These are phyloP conservation scores for Oreotragus oreotragus DNA, from an alignment of 2,113 vertebrate genomes.

Conservation along the genomic window DNA sequence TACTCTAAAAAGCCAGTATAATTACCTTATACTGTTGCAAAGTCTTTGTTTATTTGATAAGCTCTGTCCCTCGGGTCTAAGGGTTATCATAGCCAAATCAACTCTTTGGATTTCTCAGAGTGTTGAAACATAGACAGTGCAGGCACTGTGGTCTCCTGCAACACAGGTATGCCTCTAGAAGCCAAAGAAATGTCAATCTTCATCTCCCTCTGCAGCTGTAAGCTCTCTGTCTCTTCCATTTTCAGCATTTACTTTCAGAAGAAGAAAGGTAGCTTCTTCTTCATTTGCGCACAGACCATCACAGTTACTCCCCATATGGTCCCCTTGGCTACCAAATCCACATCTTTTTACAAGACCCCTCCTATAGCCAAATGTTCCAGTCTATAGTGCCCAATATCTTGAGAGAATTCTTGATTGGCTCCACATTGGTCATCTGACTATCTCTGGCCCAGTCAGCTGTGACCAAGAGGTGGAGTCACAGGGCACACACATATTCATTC, in stretches of 20 bases:
- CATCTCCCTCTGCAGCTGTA: neutral
- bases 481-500: neutral
- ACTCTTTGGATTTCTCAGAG: neutral
- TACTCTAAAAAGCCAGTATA: neutral
- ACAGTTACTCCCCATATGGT: neutral
- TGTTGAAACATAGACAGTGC: neutral
- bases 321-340: neutral
- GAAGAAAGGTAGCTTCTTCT: neutral
- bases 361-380: neutral
- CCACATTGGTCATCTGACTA: neutral
- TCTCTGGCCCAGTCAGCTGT: neutral
- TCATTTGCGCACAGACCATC: neutral
- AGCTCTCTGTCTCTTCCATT: neutral
- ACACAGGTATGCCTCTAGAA: neutral
- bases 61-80: neutral
- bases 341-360: neutral
- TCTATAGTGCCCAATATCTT: neutral
- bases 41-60: neutral
- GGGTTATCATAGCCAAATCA: neutral
- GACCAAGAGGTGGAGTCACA: neutral
- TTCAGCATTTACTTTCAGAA: neutral
- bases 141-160: neutral
- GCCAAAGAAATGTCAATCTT: neutral
- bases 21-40: neutral
- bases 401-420: no score